Evolutionary conservation across 1,140 invertebrate species (phyloP), one percentile per base, ranked within the genome.

Genomic region (Plectrocnemia conspersa): DNA sequence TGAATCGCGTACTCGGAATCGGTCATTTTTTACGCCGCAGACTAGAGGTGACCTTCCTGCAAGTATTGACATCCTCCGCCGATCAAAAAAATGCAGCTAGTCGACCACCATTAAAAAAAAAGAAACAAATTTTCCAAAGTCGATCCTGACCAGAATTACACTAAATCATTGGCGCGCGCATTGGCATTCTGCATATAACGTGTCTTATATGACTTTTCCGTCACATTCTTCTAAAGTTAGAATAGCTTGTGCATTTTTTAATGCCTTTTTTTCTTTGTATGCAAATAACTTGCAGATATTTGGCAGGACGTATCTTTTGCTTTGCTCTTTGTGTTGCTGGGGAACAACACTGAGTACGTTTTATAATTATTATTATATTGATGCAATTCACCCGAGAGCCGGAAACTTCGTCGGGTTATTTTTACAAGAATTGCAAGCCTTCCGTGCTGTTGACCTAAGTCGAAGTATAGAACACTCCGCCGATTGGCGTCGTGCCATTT

Each of bases 41-140:
- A 50, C 32, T 35, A 50, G 25, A 50, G 47, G 47, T 50, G 32
- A 50, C 47, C 47, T 50, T 50, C 47, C 47, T 33, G n/a, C n/a
- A n/a, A n/a, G 47, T 50, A 50, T 50, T 29, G 32, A 38, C 47
- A 35, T 50, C 47, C 47, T 50, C 29, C 40, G 47, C 33, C 47
- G 13, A 45, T 45, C 29, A 23, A 23, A 25, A 45, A 45, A 40
- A 18, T 13, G 10, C 10, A 29, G 6, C n/a, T n/a, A n/a, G n/a
- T n/a, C n/a, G n/a, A n/a, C n/a, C n/a, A n/a, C n/a, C n/a, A n/a
- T n/a, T n/a, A n/a, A n/a, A n/a, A n/a, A n/a, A n/a, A n/a, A n/a
- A n/a, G n/a, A n/a, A n/a, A n/a, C n/a, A n/a, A n/a, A n/a, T n/a
- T n/a, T n/a, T n/a, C n/a, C n/a, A n/a, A n/a, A n/a, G n/a, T n/a